Base-by-base conservation (phyloP, 1,140 invertebrate species). In the Cydia strobilella region DNA sequence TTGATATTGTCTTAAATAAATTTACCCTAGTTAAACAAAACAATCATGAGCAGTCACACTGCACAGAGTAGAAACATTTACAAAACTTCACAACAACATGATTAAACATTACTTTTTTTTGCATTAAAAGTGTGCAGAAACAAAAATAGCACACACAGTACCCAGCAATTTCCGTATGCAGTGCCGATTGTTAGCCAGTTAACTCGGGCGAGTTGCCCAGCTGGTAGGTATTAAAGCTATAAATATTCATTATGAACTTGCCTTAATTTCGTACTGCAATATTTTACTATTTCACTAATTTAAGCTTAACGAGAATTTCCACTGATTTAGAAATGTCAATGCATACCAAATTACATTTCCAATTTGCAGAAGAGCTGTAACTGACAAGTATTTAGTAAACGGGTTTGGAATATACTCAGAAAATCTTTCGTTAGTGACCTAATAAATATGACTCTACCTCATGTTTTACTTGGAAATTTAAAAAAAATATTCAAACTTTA, bases 171-270 rank as follows among this genome's bases (percentile, higher is more conserved):
- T 75, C 78, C 77, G 80, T 82, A 85, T 88, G 85, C 85, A 85
- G 75, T 76, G 77, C 76, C 84, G 76, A 87, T 86, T 84, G 83
- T 84, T 84, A 81, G 81, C 79, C 80, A 79, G 80, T 82, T 81
- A 87, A 86, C 83, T 84, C 81, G 79, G 74, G 74, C 83, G 78
- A 80, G 76, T 79, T 79, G 79, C 80, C 86, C 84, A 86, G 88
- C 86, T 89, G 84, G 83, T 80, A 76, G 77, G 86, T 90, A 92
- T 92, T 92, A 92, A 92, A 90, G 75, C 88, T 76, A 90, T 92
- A 92, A 92, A 92, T 90, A 90, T 90, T 89, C 88, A 90, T 92
- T 92, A 90, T 88, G 85, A 92, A 89, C 86, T 90, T 87, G 84
- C 86, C 62, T 90, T 90, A 90, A 92, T 89, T 88, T 85, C 82